Evolutionary conservation across 1,140 invertebrate species (phyloP), one percentile per base, ranked within the genome.

Genomic region (Drosophila lini): DNA sequence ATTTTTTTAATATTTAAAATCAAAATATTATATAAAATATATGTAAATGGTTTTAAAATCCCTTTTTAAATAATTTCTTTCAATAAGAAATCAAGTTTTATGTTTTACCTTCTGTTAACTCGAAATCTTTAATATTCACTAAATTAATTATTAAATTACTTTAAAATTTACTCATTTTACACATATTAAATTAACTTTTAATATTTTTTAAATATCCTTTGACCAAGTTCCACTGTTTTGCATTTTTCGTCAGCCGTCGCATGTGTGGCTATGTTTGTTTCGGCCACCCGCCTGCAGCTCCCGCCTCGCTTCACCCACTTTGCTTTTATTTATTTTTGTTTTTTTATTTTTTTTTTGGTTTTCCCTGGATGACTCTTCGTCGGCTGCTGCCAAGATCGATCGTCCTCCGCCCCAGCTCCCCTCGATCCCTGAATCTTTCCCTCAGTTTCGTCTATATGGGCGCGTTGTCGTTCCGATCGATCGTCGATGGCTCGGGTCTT

Each of bases 391-490:
- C 84, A 86, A 86, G 82, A 86, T 86, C 82, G 82, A 86, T 86
- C 82, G 82, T 74, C 79, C 80, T 45, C 68, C 68, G 58, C 48
- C 40, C 44, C 58, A 60, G 55, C 52, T 52, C 60, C 56, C 40
- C 58, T 42, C 64, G 32, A 55, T 38, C 22, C 42, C 63, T 44
- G 44, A 25, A 25, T 38, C 32, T 62, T 22, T 45, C 36, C 50
- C 64, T 67, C 76, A 64, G 65, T 64, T 64, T 80, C 47, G 78
- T 80, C 74, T 80, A 64, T 86, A 86, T 77, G 45, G 59, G 56
- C 64, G 75, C 83, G 73, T 80, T 89, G 84, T 84, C 83, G 78
- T 68, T 81, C 77, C 84, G 83, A 88, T 89, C 83, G 83, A 89
- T 88, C 83, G 80, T 80, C 83, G 83, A 83, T 88, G 77, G 68